phyloP scores from a whole-genome alignment of 2,113 vertebrate genomes.

The Nestor notabilis region DNA sequence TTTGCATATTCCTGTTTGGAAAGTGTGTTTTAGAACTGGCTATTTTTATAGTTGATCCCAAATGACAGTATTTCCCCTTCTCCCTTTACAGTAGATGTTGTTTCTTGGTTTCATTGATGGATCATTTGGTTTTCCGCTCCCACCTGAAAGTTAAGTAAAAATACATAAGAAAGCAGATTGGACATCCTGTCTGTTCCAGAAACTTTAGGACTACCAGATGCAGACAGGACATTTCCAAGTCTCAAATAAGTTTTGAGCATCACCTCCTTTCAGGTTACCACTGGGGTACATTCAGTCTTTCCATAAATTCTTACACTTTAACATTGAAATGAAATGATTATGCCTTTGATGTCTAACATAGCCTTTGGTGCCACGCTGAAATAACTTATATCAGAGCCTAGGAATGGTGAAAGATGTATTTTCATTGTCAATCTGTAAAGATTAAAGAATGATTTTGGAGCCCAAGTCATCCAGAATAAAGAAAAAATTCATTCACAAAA shows the following conservation, averaged over 20 bases:
- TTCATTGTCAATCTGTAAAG: neutral
- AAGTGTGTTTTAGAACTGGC: neutral
- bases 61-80: neutral
- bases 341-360: neutral
- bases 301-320: neutral
- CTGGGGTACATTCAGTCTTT: neutral
- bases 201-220: neutral
- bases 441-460: neutral
- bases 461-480: neutral
- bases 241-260: neutral
- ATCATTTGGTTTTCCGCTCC: neutral
- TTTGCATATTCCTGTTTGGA: neutral
- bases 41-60: neutral
- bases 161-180: neutral
- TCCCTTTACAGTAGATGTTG: fast-evolving
- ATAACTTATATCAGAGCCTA: neutral
- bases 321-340: neutral
- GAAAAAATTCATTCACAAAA: neutral
- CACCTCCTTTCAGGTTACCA: neutral
- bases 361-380: neutral
- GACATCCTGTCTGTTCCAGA: neutral
- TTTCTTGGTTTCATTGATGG: neutral
- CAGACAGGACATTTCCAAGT: neutral
- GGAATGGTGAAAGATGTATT: neutral
- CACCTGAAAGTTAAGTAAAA: neutral